Base-by-base conservation (phyloP, 2,797 vertebrate species). In the Propithecus deckenii region DNA sequence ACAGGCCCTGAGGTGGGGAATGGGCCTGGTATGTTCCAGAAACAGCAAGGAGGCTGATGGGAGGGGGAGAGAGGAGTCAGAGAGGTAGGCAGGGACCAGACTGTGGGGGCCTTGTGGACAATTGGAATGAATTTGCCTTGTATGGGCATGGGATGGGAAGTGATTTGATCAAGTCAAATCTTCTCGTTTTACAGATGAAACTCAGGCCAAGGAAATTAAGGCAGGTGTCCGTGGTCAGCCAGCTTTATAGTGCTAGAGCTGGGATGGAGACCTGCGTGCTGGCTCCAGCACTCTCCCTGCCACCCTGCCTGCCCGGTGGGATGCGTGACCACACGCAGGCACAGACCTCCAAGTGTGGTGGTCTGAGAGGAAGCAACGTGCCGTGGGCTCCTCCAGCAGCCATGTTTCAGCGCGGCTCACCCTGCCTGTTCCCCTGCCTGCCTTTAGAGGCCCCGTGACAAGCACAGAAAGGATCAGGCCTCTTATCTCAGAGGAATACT, bases 121-220 rank as follows among this genome's bases (percentile, higher is more conserved):
- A 8, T 25, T 65, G 4, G 22, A 86, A 55, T 65, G 50, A 89
- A 32, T 78, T 75, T 48, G 46, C 84, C 32, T 78, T 65, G 81
- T 35, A 25, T 48, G 41, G 69, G 38, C 57, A 10, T 72, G 71
- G 75, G 43, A 32, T 22, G 28, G 91, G 48, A 88, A 90, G 25
- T 52, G 35, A 4, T 86, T 75, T 79, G 32, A 50, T 85, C 32
- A 81, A 75, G 74, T 61, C 20, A 38, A 41, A 75, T 72, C 5
- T 69, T 79, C n/a, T 97, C 23, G 28, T 74, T 85, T 92, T 85
- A 78, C 7, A 90, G 61, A 59, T 59, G 76, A 89, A 91, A 38
- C 3, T 61, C 59, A 86, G 30, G 32, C 15, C 25, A 50, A n/a
- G 76, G 71, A 89, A 79, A 57, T 75, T 52, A 72, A 87, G 12